Evolutionary conservation across 2,113 vertebrate genomes (phyloP).

Genomic region (Cygnus atratus): DNA sequence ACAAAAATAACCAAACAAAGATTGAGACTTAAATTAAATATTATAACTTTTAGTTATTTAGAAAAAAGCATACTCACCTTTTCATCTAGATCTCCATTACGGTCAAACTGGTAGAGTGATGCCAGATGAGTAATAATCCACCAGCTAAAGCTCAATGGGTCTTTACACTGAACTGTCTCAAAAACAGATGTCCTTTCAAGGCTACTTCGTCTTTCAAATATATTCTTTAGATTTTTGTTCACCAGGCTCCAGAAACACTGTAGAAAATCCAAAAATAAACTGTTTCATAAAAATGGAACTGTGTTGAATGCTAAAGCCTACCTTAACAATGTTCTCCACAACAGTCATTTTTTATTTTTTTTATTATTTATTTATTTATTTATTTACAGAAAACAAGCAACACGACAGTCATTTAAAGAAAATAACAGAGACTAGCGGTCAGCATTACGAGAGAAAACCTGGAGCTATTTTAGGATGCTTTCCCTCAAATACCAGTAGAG

Average conservation of each 20-base stretch:
- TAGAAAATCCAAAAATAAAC: conserved; percentile 4
- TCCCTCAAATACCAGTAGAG: neutral
- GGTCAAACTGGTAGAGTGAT: conserved; percentile 83
- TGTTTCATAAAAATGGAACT: neutral
- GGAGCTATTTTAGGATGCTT: neutral
- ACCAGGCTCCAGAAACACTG: conserved; percentile 92
- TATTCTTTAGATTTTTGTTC: conserved; percentile 79
- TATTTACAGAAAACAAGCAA: neutral
- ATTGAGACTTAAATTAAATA: neutral
- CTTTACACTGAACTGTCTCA: conserved; percentile 80
- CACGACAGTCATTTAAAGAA: neutral
- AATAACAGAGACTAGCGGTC: neutral
- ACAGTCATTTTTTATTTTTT: neutral
- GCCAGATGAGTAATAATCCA: conserved; percentile 90
- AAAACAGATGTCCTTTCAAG: conserved; percentile 32
- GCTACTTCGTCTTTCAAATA: conserved; percentile 61
- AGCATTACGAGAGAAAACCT: neutral
- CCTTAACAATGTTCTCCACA: neutral
- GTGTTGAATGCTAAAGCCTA: neutral
- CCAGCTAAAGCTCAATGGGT: conserved; percentile 90
- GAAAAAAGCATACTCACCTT: conserved; percentile 75
- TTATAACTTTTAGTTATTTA: neutral
- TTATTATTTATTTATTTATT: too few species aligned
- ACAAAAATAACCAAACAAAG: neutral
- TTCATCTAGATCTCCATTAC: conserved; percentile 80